Percentiles rank a stretch among this genome's conserved stretches.
Conservation (phyloP, 2,113 vertebrate species). For the Sterna hirundo region DNA sequence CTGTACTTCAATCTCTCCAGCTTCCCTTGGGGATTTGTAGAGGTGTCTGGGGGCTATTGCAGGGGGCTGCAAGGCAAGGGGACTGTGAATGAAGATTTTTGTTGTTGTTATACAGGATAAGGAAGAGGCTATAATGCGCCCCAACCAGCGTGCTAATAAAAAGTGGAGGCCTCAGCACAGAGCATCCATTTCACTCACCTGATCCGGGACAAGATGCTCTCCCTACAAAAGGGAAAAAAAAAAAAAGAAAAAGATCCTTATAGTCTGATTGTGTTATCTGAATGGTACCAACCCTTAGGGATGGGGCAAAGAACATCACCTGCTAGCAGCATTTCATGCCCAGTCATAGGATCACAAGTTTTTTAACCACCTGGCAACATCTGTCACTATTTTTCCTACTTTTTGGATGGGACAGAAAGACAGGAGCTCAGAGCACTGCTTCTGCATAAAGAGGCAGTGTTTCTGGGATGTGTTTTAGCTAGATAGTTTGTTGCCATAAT, state of each 20-base stretch:
- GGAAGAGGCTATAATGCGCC: not conserved
- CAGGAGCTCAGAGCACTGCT: not conserved
- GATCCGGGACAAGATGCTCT: not conserved
- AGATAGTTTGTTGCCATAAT: not conserved
- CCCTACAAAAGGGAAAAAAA: not conserved
- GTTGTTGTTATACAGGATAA: not conserved
- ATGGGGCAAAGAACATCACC: not conserved
- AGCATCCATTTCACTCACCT: constrained; percentile 23
- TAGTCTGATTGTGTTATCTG: not conserved
- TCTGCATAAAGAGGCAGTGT: not conserved
- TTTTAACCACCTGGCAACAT: not conserved
- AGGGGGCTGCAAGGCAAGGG: not conserved
- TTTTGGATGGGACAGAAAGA: not conserved
- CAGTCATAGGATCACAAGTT: not conserved
- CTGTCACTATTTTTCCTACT: not conserved
- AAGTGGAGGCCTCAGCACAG: not conserved
- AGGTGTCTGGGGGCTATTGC: not conserved
- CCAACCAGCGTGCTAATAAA: not conserved
- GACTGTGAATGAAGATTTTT: not conserved
- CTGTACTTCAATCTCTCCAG: not conserved
- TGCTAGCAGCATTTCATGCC: not conserved
- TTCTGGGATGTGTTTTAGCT: not conserved
- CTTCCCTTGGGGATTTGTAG: not conserved
- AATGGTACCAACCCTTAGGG: not conserved
- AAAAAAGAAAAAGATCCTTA: not conserved